These are phyloP conservation scores for Ophthalmolycus amberensis DNA, from an alignment of 2,113 vertebrate species.

Conservation along the genomic window DNA sequence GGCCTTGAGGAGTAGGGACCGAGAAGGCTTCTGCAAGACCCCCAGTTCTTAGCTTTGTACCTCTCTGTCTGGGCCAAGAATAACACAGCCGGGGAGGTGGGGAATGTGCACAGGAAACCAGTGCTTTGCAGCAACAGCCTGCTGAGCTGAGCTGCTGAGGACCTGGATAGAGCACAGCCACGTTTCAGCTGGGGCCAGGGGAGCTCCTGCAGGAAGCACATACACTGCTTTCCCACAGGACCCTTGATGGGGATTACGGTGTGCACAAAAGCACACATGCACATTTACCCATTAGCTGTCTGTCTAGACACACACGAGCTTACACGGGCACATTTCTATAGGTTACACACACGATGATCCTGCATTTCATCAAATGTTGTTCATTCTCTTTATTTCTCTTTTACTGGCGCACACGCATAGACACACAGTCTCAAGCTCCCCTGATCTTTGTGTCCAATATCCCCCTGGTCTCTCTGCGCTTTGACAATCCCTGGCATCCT, in stretches of 20 bases:
- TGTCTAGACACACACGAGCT: background rate
- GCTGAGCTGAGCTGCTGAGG: conserved; percentile 35
- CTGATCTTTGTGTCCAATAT: conserved; percentile 6
- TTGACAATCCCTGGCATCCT: conserved; percentile 22
- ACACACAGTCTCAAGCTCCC: conserved; percentile 3
- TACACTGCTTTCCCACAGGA: conserved; percentile 54
- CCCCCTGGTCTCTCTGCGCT: conserved; percentile 3
- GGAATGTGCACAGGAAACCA: conserved; percentile 77
- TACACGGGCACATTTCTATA: background rate
- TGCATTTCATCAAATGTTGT: conserved; percentile 7
- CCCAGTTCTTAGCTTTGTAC: conserved; percentile 41
- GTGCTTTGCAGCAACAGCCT: conserved; percentile 55
- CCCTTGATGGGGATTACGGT: conserved; percentile 16
- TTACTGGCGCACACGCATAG: background rate
- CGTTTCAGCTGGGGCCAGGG: conserved; percentile 33
- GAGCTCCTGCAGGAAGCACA: conserved; percentile 42
- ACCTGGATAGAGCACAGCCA: conserved; percentile 40
- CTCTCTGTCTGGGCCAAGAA: conserved; percentile 70
- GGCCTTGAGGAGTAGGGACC: background rate
- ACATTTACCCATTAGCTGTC: background rate
- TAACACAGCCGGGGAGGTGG: conserved; percentile 72
- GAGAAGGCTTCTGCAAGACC: conserved; percentile 36
- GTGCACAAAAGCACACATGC: background rate
- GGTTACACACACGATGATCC: background rate
- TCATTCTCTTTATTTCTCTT: conserved; percentile 8